phyloP scores from a whole-genome alignment of 1,140 invertebrate genomes.

The Leptinotarsa lineolata region DNA sequence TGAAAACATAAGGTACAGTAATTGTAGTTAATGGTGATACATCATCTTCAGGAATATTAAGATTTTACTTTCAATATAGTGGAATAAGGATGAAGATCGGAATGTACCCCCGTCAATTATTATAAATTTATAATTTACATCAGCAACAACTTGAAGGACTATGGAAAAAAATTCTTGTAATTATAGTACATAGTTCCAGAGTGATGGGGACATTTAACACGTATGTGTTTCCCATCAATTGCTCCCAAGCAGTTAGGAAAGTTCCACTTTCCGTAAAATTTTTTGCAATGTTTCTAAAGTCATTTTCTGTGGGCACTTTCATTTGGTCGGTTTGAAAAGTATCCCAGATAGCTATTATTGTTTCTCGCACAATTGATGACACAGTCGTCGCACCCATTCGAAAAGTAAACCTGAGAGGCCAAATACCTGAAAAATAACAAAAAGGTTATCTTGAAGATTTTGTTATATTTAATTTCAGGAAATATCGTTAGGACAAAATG shows the following conservation, averaged over 20 bases:
- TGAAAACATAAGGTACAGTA: constrained; percentile 18
- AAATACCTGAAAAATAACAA: constrained; percentile 46
- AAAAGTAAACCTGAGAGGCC: constrained; percentile 45
- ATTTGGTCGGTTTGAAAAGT: constrained; percentile 41
- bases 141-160: neutral
- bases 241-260: too few relatives aligned
- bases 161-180: constrained; percentile 52
- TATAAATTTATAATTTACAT: too few relatives aligned
- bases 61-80: too few relatives aligned
- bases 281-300: constrained; percentile 44
- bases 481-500: constrained; percentile 58
- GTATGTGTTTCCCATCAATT: constrained; percentile 58
- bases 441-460: neutral
- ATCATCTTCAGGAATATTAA: neutral
- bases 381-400: constrained; percentile 43
- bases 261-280: constrained; percentile 46
- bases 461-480: constrained; percentile 48
- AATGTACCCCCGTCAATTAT: too few relatives aligned
- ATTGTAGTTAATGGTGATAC: neutral
- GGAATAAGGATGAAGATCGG: constrained; percentile 9
- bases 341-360: constrained; percentile 49
- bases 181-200: constrained; percentile 56
- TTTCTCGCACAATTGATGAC: constrained; percentile 45
- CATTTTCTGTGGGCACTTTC: constrained; percentile 40
- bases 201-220: constrained; percentile 47